phyloP scores from a whole-genome alignment of 2,113 vertebrate genomes.

The Myrmophylax atrothorax region DNA sequence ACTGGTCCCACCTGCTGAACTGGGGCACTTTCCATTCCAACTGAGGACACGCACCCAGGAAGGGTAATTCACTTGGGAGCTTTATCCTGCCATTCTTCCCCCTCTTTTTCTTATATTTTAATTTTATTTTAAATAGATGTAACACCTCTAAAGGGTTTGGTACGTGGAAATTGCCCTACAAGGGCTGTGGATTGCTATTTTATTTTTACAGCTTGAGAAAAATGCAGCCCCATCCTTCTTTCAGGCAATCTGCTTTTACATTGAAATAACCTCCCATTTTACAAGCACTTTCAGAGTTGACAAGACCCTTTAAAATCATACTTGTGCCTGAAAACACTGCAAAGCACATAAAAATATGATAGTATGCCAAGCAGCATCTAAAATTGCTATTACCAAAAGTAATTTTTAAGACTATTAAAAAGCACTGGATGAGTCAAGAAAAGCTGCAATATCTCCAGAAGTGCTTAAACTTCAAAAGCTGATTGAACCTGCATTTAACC shows the following conservation, averaged over 20 bases:
- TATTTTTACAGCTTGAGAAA: background rate
- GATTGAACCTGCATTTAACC: background rate
- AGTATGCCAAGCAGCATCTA: background rate
- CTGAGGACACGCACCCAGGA: background rate
- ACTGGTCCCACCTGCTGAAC: too few relatives aligned
- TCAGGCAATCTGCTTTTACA: background rate
- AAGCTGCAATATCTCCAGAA: background rate
- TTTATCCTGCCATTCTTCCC: background rate
- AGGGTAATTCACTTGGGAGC: background rate
- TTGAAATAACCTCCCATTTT: slow-evolving; percentile 17
- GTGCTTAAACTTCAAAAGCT: background rate
- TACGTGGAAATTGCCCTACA: background rate
- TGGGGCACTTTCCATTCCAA: too few relatives aligned
- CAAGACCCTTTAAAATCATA: slow-evolving; percentile 22
- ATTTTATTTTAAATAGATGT: background rate
- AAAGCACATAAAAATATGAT: background rate
- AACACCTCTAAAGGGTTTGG: background rate
- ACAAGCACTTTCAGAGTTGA: background rate
- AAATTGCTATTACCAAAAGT: slow-evolving; percentile 14
- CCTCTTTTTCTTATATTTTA: background rate
- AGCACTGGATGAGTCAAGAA: background rate
- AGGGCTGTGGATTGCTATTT: background rate
- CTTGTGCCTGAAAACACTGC: background rate
- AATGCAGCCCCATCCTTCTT: background rate
- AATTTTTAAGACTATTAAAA: slow-evolving; percentile 35